These are phyloP conservation scores for Cirrhinus mrigala DNA, from an alignment of 2,797 vertebrate genomes.

Conservation along the genomic window DNA sequence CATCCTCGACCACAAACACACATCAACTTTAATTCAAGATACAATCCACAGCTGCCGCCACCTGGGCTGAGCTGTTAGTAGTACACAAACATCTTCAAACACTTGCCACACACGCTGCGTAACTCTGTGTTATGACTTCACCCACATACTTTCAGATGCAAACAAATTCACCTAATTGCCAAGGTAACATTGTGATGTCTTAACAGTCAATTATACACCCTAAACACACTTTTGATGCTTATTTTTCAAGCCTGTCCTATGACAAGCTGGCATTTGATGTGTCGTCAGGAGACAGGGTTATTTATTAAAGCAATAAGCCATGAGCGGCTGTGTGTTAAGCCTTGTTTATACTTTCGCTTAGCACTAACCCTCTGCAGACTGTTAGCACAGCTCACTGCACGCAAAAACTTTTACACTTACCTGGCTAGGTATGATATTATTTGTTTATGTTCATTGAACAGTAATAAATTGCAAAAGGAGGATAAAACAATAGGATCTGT, in stretches of 20 bases:
- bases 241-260: slow-evolving; percentile 3
- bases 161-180: slow-evolving; percentile 4
- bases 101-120: not conserved
- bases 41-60: slow-evolving; percentile 29
- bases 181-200: not conserved
- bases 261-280: slow-evolving; percentile 15
- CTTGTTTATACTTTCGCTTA: not conserved
- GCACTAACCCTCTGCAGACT: not conserved
- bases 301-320: slow-evolving; percentile 14
- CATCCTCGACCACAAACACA: not conserved
- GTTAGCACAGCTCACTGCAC: not conserved
- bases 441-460: not conserved
- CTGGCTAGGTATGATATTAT: not conserved
- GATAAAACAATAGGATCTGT: not conserved
- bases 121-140: slow-evolving; percentile 7
- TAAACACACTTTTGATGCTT: not conserved
- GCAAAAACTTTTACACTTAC: not conserved
- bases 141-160: slow-evolving; percentile 11
- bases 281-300: not conserved
- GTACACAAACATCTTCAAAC: slow-evolving; percentile 20
- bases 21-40: slow-evolving; percentile 9
- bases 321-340: not conserved
- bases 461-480: not conserved
- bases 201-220: not conserved
- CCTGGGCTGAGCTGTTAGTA: slow-evolving; percentile 6